Conservation (phyloP, 1,140 invertebrate species). For the Condylostylus longicornis region DNA sequence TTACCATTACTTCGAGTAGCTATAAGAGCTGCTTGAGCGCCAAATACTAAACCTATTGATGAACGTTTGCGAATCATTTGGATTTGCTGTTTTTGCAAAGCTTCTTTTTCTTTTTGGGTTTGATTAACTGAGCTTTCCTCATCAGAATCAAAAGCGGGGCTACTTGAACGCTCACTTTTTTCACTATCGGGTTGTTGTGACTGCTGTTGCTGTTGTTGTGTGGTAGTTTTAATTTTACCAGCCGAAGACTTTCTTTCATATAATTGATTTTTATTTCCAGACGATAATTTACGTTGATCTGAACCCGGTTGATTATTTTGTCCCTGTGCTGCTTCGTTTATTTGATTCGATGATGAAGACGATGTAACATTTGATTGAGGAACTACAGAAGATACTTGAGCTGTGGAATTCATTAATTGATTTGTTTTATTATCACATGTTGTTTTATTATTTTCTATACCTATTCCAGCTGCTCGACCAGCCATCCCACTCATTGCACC, state of each 20-base stretch:
- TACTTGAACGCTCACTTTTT: slow-evolving; percentile 81
- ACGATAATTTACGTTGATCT: slow-evolving; percentile 4
- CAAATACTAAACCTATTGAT: slow-evolving; percentile 28
- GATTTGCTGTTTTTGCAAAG: slow-evolving; percentile 18
- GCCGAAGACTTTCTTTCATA: slow-evolving; percentile 18
- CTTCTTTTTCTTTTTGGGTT: slow-evolving; percentile 21
- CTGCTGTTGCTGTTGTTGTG: no score
- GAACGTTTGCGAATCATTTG: slow-evolving; percentile 26
- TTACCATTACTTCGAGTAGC: slow-evolving; percentile 31
- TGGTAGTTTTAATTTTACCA: slow-evolving; percentile 32
- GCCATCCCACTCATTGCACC: slow-evolving; percentile 80
- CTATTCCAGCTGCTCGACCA: slow-evolving; percentile 69
- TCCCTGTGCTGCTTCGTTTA: neutral
- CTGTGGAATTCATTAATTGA: slow-evolving; percentile 15
- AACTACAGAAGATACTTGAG: slow-evolving; percentile 1
- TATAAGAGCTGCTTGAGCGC: slow-evolving; percentile 25
- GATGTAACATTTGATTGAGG: slow-evolving; percentile 3
- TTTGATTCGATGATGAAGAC: slow-evolving; percentile 6
- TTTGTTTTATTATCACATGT: slow-evolving; percentile 31
- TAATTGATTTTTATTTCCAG: slow-evolving; percentile 9
- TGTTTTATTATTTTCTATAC: slow-evolving; percentile 61
- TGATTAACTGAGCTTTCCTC: slow-evolving; percentile 54
- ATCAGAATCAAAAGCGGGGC: slow-evolving; percentile 90
- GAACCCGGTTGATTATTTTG: no score
- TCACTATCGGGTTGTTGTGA: slow-evolving; percentile 39